A percentile compares a stretch with the other conserved stretches of the same genome.
These are phyloP conservation scores for Linnaemya tessellans DNA, from an alignment of 2,888 invertebrate species.

Conservation along the genomic window DNA sequence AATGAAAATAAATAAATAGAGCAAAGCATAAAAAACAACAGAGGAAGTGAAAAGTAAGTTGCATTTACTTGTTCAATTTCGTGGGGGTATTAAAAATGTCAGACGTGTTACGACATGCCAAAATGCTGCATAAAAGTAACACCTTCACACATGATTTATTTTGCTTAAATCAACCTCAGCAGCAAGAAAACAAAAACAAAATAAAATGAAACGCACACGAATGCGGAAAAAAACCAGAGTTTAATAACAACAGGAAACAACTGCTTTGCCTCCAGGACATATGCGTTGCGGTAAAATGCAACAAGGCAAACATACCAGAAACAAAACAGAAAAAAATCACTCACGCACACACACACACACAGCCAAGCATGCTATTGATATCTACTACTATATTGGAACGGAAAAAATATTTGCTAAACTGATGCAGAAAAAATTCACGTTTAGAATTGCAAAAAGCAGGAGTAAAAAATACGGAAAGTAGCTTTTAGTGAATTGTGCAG, in stretches of 20 bases:
- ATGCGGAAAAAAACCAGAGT: constrained; percentile 37
- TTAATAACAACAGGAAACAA: constrained; percentile 70
- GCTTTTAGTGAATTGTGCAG: constrained; percentile 48
- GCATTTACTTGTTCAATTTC: constrained; percentile 74
- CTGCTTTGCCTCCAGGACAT: constrained; percentile 72
- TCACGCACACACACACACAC: neutral
- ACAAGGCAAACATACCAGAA: constrained; percentile 66
- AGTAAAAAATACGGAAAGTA: constrained; percentile 43
- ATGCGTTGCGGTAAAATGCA: constrained; percentile 73
- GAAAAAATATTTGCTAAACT: constrained; percentile 59
- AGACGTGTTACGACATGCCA: constrained; percentile 74
- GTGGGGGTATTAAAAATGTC: constrained; percentile 82
- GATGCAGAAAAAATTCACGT: constrained; percentile 34
- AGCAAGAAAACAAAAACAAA: constrained; percentile 32
- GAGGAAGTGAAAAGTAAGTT: constrained; percentile 69
- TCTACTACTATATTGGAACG: constrained; percentile 34
- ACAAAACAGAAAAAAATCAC: constrained; percentile 27
- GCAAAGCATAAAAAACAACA: constrained; percentile 28
- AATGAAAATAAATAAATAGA: constrained; percentile 2
- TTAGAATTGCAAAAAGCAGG: constrained; percentile 41
- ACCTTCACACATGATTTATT: constrained; percentile 82
- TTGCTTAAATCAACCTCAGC: constrained; percentile 76
- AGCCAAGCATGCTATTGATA: too few species aligned
- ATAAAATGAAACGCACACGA: constrained; percentile 36
- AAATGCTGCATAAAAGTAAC: constrained; percentile 76